These are phyloP conservation scores for Cephalopterus ornatus DNA, from an alignment of 2,113 vertebrate genomes.

Conservation along the genomic window DNA sequence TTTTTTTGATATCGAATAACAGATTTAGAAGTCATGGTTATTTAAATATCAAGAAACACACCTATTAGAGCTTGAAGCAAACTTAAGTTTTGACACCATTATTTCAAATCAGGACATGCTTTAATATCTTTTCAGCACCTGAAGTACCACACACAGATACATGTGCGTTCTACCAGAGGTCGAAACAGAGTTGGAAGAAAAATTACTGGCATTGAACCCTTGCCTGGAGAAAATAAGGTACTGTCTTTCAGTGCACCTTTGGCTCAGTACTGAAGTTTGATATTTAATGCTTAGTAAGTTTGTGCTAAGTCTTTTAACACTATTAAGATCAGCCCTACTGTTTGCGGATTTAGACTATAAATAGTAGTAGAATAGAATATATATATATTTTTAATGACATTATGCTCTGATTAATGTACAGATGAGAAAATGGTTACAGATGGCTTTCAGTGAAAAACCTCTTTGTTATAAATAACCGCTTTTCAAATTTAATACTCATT, in stretches of 20 bases:
- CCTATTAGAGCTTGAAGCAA: not conserved
- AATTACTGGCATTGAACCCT: constrained; percentile 96
- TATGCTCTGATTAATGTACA: not conserved
- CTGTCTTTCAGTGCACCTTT: not conserved
- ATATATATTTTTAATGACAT: not conserved
- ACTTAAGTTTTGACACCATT: not conserved
- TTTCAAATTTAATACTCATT: not conserved
- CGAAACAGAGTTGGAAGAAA: constrained; percentile 96
- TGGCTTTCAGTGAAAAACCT: not conserved
- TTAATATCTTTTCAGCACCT: constrained; percentile 80
- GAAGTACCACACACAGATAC: constrained; percentile 98
- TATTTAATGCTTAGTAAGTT: not conserved
- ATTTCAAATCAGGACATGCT: not conserved
- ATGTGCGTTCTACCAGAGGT: constrained; percentile 94
- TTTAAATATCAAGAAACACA: not conserved
- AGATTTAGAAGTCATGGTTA: not conserved
- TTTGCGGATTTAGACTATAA: not conserved
- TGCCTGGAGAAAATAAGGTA: constrained; percentile 98
- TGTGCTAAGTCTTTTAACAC: not conserved
- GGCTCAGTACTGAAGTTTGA: not conserved
- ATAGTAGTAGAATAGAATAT: not conserved
- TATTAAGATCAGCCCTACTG: not conserved
- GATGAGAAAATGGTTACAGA: not conserved
- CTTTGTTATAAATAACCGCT: not conserved
- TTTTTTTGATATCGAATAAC: not conserved